Evolutionary conservation across 2,797 vertebrate genomes (phyloP), one percentile per base, ranked within the genome.

Genomic region (Fistularia commersonii): DNA sequence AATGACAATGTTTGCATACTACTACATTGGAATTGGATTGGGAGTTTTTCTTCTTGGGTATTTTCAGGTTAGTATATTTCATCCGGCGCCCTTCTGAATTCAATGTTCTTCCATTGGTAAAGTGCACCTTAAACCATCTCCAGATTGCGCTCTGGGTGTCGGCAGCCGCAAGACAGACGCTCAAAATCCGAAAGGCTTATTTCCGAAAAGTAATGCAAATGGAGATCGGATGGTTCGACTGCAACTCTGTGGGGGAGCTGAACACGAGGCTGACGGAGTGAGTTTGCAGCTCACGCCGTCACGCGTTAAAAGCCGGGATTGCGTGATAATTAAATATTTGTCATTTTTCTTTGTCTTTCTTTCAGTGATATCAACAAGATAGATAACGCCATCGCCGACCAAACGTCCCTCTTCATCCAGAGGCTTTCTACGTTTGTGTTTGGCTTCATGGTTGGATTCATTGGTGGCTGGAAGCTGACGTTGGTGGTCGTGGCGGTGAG

Each of bases 141-240:
- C 57, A 93, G 92, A 91, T 93, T 49, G 32, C 61, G 8, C 72
- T 92, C 42, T 93, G 91, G 91, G 89, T 93, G 51, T 47, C 77
- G 5, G 72, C 85, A 0, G 90, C 90, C n/a, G 87, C 91, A 13
- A 83, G 78, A 37, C 92, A 93, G 72, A 79, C 78, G 42, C 89
- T 86, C 58, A 81, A 54, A 71, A 90, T 93, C 34, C 75, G 91
- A 45, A 89, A 87, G 66, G 82, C 64, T 0, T 93, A 90, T 73
- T 93, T 93, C 61, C 81, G 76, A 40, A 93, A 91, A 64, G 87
- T 92, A 8, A 93, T 93, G 91, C 70, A 70, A 61, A 92, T 93
- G 89, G 90, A 93, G 64, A 93, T 93, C 0, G 91, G 90, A 42
- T 93, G 92, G 92, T 93, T 93, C 67, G 92, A 93, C 81, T 89